Evolutionary conservation across 1,140 invertebrate species (phyloP).

Genomic region (Propsilocerus akamusi): DNA sequence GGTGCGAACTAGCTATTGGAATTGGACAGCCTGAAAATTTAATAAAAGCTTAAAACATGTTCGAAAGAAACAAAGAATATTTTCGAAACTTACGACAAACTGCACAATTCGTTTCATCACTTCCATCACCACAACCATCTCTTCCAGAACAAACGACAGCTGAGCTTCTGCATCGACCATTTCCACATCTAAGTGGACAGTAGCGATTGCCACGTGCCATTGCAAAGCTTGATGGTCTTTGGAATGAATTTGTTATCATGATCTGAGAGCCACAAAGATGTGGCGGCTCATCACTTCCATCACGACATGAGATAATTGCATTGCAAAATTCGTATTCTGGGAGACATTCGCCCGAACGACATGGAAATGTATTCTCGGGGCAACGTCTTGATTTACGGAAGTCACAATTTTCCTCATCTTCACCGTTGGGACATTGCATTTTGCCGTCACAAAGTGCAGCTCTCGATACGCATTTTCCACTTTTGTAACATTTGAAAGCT

Average conservation of each 20-base stretch:
- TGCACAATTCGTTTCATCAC: slow-evolving; percentile 62
- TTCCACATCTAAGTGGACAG: slow-evolving; percentile 65
- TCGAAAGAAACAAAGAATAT: not conserved
- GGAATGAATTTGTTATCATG: slow-evolving; percentile 18
- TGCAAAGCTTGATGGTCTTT: slow-evolving; percentile 15
- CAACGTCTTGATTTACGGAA: slow-evolving; percentile 35
- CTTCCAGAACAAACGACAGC: slow-evolving; percentile 71
- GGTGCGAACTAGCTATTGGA: slow-evolving; percentile 10
- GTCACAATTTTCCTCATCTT: slow-evolving; percentile 60
- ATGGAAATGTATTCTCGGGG: slow-evolving; percentile 63
- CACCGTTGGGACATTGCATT: slow-evolving; percentile 55
- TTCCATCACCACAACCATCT: slow-evolving; percentile 78
- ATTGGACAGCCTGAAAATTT: slow-evolving; percentile 34
- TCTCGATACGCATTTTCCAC: slow-evolving; percentile 51
- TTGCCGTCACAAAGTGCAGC: slow-evolving; percentile 58
- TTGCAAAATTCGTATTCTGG: slow-evolving; percentile 84
- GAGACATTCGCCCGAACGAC: slow-evolving; percentile 63
- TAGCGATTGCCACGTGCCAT: slow-evolving; percentile 10
- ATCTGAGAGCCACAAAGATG: slow-evolving; percentile 41
- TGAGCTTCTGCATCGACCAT: slow-evolving; percentile 68
- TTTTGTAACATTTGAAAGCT: slow-evolving; percentile 43
- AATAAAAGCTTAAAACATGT: not conserved
- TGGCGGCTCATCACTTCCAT: slow-evolving; percentile 67
- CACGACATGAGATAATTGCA: slow-evolving; percentile 63
- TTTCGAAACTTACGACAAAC: slow-evolving; percentile 66